Evolutionary conservation across 2,113 vertebrate genomes (phyloP), one percentile per base, ranked within the genome.

Genomic region (Thomomys bottae): DNA sequence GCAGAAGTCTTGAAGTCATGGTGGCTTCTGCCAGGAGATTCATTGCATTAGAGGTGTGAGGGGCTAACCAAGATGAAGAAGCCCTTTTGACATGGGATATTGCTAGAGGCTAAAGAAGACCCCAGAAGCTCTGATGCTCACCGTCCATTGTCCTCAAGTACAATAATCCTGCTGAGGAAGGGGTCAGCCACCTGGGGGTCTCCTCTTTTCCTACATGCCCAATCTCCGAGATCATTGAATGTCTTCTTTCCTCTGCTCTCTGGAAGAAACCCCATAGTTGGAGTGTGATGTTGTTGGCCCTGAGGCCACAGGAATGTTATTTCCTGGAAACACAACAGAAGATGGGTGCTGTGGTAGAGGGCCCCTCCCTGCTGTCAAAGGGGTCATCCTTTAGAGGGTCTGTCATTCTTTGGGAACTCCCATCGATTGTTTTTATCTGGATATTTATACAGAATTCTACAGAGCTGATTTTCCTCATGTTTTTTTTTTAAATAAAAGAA

Each of bases 371-470:
- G 34, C 42, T 64, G 91, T 78, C 63, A 82, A 36, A 26, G 3
- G 6, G 59, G 81, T 49, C 59, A 70, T 1, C 14, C 45, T 82
- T 72, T 78, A 73, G 87, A 87, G 82, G 49, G n/a, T 2, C 78
- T 24, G 17, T 49, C 30, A 71, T 66, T 76, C 40, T 77, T 49
- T 28, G 80, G 88, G 32, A 84, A 61, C 36, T 59, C 64, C n/a
- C 40, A 14, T 78, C 94, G 85, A 95, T 95, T 75, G n/a, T 86
- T 94, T 95, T 96, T 70, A 95, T 94, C 84, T 86, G 79, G 70
- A 28, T 94, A 91, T 80, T 93, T 93, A 91, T 87, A 87, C 38
- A 91, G 79, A 71, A 76, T 87, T 92, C 85, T 78, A 61, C 34
- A 71, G 78, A 88, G 84, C 70, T 0, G 4, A 66, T 61, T 86